A percentile compares a stretch with the other conserved stretches of the same genome.
phyloP scores from a whole-genome alignment of 2,888 invertebrate species.

The Coelinius sp. region DNA sequence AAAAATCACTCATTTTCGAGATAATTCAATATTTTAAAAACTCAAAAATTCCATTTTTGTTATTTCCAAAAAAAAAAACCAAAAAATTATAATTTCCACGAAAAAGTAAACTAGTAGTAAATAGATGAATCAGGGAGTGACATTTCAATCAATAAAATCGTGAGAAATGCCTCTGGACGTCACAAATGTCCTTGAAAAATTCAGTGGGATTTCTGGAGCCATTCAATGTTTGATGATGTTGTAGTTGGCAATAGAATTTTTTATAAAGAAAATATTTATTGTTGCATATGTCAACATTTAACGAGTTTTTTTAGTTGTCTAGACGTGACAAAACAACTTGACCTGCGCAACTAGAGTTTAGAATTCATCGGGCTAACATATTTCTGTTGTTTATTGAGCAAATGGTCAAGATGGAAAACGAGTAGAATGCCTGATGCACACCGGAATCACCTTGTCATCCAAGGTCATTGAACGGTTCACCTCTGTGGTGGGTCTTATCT shows the following conservation, averaged over 20 bases:
- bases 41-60: too few relatives aligned
- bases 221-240: too few relatives aligned
- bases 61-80: neutral
- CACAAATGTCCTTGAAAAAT: neutral
- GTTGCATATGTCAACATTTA: neutral
- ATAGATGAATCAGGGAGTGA: neutral
- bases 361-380: neutral
- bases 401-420: neutral
- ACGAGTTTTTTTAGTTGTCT: slow-evolving; percentile 1
- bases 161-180: neutral
- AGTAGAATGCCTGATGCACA: neutral
- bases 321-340: neutral
- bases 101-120: neutral
- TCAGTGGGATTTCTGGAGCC: neutral
- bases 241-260: too few relatives aligned
- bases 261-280: neutral
- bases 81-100: neutral
- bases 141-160: neutral
- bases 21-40: too few relatives aligned
- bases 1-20: too few relatives aligned
- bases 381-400: neutral
- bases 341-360: neutral
- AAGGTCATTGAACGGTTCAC: neutral
- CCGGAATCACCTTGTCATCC: neutral
- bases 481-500: neutral